Evolutionary conservation across 1,140 invertebrate species (phyloP).

Genomic region (Macrosteles quadrilineatus): DNA sequence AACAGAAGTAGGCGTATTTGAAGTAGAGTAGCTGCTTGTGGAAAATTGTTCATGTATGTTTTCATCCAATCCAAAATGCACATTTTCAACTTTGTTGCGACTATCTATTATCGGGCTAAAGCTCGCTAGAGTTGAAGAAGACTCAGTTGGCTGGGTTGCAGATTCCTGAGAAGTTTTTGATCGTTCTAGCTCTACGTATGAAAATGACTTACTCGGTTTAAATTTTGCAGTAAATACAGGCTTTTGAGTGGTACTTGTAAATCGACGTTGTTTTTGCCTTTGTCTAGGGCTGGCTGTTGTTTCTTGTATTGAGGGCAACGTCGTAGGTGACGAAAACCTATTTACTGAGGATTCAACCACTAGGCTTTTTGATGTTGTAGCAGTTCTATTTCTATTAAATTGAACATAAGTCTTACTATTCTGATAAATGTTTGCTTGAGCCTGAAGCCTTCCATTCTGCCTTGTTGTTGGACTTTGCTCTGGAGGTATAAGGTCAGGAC

Average conservation of each 20-base stretch:
- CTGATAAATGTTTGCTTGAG: too few relatives aligned
- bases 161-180: conserved; percentile 29
- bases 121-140: background rate
- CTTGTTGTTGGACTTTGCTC: background rate
- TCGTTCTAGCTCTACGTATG: conserved; percentile 36
- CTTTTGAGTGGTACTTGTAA: conserved; percentile 25
- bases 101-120: too few relatives aligned
- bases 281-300: background rate
- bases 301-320: background rate
- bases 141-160: background rate
- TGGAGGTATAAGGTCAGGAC: background rate
- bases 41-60: background rate
- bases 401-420: conserved; percentile 10
- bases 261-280: conserved; percentile 1
- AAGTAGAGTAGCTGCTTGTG: background rate
- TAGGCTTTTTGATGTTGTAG: background rate
- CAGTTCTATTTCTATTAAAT: background rate
- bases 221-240: conserved; percentile 37
- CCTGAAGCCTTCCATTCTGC: too few relatives aligned
- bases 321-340: background rate
- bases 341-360: background rate
- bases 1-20: background rate
- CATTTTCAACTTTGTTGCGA: too few relatives aligned
- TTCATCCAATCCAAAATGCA: too few relatives aligned
- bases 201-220: conserved; percentile 35